These are phyloP conservation scores for Acromyrmex charruanus DNA, from an alignment of 1,140 invertebrate genomes.

Conservation along the genomic window DNA sequence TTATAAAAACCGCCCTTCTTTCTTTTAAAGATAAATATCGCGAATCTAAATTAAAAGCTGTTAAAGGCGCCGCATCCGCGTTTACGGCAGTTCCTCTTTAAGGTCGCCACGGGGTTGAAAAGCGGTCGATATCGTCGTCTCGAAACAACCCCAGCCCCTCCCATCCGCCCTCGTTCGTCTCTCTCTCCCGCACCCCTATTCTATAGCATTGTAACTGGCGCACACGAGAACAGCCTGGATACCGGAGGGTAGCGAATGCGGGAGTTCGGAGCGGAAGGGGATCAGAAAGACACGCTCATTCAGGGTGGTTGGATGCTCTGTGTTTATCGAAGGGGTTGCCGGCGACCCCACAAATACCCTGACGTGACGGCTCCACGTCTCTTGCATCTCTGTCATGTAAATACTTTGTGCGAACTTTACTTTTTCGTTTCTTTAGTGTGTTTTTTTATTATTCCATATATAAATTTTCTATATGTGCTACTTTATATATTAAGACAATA, in stretches of 20 bases:
- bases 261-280: conserved; percentile 16
- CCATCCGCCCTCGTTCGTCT: conserved; percentile 49
- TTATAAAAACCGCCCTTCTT: background rate
- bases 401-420: conserved; percentile 56
- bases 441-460: conserved; percentile 18
- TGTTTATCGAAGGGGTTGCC: conserved; percentile 74
- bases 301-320: conserved; percentile 54
- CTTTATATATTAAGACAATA: background rate
- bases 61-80: conserved; percentile 66
- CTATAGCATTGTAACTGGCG: conserved; percentile 66
- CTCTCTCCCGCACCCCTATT: conserved; percentile 59
- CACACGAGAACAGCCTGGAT: conserved; percentile 60
- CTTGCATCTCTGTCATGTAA: conserved; percentile 19
- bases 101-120: conserved; percentile 69
- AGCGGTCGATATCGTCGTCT: conserved; percentile 83
- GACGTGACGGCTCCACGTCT: conserved; percentile 38
- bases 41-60: background rate
- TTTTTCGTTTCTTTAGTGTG: conserved; percentile 13
- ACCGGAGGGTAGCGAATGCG: conserved; percentile 33
- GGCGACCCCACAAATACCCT: conserved; percentile 66
- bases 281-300: conserved; percentile 59
- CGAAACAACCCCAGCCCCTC: conserved; percentile 77
- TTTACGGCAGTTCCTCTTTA: conserved; percentile 78
- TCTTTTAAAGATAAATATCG: background rate
- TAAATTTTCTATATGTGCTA: background rate